Conservation (phyloP, 2,888 invertebrate species). For the Calameuta pallipes region DNA sequence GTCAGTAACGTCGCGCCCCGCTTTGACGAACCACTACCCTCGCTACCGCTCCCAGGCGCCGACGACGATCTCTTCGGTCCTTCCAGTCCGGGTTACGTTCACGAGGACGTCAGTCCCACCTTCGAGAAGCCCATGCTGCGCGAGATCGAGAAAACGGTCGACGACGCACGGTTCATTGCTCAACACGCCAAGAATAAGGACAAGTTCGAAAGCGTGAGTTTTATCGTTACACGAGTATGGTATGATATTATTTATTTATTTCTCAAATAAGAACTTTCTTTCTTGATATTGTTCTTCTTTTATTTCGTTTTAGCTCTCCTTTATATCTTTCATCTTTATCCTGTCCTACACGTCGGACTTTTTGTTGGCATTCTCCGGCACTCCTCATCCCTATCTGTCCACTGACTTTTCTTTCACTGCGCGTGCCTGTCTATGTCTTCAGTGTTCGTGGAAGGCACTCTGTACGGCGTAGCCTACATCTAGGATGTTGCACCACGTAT, state of each 20-base stretch:
- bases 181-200: slow-evolving; percentile 96
- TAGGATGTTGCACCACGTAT: not conserved
- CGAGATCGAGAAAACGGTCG: slow-evolving; percentile 92
- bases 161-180: slow-evolving; percentile 93
- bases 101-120: slow-evolving; percentile 78
- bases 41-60: slow-evolving; percentile 78
- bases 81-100: slow-evolving; percentile 70
- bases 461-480: not conserved
- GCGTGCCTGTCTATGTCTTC: not conserved
- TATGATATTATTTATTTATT: not conserved
- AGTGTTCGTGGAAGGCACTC: not conserved
- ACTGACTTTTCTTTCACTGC: not conserved
- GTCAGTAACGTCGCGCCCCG: slow-evolving; percentile 69
- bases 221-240: not conserved
- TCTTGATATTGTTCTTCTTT: not conserved
- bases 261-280: not conserved
- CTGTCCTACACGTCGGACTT: not conserved
- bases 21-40: slow-evolving; percentile 77
- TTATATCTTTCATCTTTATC: not conserved
- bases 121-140: slow-evolving; percentile 84
- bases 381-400: not conserved
- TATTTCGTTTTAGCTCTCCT: not conserved
- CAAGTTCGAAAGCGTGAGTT: slow-evolving; percentile 92
- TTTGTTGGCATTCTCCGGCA: not conserved
- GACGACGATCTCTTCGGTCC: slow-evolving; percentile 88